Conservation (phyloP, 2,888 invertebrate genomes). For the Ptychoptera contaminata region DNA sequence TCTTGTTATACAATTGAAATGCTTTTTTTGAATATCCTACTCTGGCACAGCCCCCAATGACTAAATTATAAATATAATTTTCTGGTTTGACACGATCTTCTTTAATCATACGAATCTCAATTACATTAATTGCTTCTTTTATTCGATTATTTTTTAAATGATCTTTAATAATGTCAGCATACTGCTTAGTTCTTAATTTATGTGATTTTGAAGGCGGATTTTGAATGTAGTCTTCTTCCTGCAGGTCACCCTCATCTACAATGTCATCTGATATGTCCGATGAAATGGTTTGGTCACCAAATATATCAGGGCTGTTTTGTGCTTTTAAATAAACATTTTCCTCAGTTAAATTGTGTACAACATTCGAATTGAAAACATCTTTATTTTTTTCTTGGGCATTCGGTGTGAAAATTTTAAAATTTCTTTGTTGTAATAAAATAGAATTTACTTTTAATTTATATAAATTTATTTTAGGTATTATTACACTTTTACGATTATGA, state of each 20-base stretch:
- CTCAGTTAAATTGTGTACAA: too few relatives aligned
- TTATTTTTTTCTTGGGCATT: too few relatives aligned
- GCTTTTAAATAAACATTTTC: neutral
- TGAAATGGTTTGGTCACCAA: conserved; percentile 6
- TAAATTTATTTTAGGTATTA: too few relatives aligned
- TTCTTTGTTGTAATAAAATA: too few relatives aligned
- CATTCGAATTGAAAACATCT: neutral
- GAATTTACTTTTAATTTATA: too few relatives aligned
- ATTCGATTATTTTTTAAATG: conserved; percentile 46
- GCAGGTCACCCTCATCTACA: conserved; percentile 39
- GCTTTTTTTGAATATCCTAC: conserved; percentile 77
- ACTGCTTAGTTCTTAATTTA: conserved; percentile 44
- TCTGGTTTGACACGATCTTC: conserved; percentile 65
- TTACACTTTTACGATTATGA: too few relatives aligned
- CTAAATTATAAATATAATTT: conserved; percentile 60
- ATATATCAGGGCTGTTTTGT: conserved; percentile 10
- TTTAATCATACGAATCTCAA: conserved; percentile 61
- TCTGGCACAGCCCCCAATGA: conserved; percentile 71
- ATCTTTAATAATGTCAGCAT: conserved; percentile 54
- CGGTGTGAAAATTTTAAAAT: too few relatives aligned
- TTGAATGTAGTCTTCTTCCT: conserved; percentile 41
- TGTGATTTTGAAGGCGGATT: conserved; percentile 34
- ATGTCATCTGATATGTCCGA: conserved; percentile 16
- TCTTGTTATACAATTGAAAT: conserved; percentile 64
- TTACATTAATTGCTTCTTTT: conserved; percentile 60